Base-by-base conservation (phyloP, 2,888 invertebrate species). In the Pomacea canaliculata region DNA sequence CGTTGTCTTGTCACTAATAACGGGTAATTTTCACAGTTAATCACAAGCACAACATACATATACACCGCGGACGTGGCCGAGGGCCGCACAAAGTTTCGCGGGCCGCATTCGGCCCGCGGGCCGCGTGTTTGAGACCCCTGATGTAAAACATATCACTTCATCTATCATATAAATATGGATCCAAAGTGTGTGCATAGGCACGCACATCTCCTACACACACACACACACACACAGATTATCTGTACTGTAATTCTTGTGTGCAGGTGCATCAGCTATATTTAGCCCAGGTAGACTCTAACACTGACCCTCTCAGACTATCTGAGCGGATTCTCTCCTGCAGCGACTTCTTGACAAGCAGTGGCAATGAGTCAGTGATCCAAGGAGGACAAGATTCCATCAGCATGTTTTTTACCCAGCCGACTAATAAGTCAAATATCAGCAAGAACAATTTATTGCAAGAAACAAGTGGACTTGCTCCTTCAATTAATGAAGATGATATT, bases 191-290 rank as follows among this genome's bases (percentile, higher is more conserved):
- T 1, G 37, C 5, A 5, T 5, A 37, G 3, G 5, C 37, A 37
- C 37, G 5, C 37, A 37, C 37, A 37, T 37, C 37, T 37, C 37
- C 1, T 51, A n/a, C n/a, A n/a, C n/a, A n/a, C n/a, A n/a, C n/a
- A n/a, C n/a, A 5, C 16, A 16, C 16, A 16, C 16, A 16, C 51
- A 51, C 12, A 51, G 51, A 13, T 51, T 51, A 51, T 7, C 51
- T 51, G 51, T 16, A n/a, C 16, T 63, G n/a, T n/a, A 7, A 8
- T 60, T 13, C 70, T 10, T 66, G 65, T 66, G 66, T 37, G 10
- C 73, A 74, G 74, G 74, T 74, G 19, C 74, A 69, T 13, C 74
- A 74, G 69, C 69, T 74, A 49, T 74, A 74, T 69, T 62, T 60
- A 16, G 49, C 60, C 18, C 74, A 74, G 69, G 23, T 19, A 48